Percentiles rank a stretch among this genome's conserved stretches.
These are phyloP conservation scores for Oligia strigilis DNA, from an alignment of 2,888 invertebrate genomes.

Conservation along the genomic window DNA sequence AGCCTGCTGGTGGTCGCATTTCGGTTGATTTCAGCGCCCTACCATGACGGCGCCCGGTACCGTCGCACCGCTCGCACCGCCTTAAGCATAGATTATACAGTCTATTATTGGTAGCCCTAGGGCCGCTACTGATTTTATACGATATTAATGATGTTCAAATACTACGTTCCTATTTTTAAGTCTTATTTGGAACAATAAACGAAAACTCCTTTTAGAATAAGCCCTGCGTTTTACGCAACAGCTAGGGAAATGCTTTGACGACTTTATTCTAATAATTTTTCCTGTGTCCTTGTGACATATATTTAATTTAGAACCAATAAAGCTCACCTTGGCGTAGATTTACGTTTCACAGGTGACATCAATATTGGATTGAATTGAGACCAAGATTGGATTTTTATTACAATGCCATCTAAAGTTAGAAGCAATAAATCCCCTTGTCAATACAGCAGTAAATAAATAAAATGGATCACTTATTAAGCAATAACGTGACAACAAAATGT, in stretches of 20 bases:
- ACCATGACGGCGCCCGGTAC: too few species aligned
- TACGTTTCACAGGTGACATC: background rate
- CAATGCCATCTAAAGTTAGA: background rate
- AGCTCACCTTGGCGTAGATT: slow-evolving; percentile 3
- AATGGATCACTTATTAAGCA: background rate
- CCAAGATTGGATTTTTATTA: slow-evolving; percentile 19
- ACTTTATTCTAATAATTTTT: background rate
- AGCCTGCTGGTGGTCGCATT: too few species aligned
- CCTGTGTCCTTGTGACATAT: background rate
- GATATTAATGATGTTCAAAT: background rate
- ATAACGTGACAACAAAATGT: background rate
- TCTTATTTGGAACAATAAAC: background rate
- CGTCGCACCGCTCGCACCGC: too few species aligned
- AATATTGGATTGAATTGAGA: slow-evolving; percentile 1
- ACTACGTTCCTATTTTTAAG: background rate
- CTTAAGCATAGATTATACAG: too few species aligned
- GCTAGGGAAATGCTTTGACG: background rate
- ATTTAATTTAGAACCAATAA: background rate
- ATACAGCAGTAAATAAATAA: slow-evolving; percentile 9
- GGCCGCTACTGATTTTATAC: too few species aligned
- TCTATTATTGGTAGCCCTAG: too few species aligned
- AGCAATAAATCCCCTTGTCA: background rate
- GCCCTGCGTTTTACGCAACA: background rate
- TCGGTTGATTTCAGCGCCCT: too few species aligned
- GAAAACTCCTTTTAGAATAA: background rate